These are phyloP conservation scores for Crematogaster levior DNA, from an alignment of 2,888 invertebrate genomes.

Conservation along the genomic window DNA sequence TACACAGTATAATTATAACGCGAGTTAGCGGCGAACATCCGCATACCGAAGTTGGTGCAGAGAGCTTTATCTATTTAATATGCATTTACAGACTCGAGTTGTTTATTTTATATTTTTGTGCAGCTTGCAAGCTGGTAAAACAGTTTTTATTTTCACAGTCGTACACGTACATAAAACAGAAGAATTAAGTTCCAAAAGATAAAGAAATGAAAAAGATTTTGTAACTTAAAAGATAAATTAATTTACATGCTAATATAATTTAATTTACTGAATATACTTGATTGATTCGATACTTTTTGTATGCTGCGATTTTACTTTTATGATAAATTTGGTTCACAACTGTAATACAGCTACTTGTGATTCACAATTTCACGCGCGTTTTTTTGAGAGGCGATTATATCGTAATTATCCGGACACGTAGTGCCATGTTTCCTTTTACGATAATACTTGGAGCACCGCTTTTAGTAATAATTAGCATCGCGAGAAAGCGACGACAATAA, in stretches of 20 bases:
- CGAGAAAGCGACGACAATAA: conserved; percentile 69
- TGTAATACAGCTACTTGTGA: not conserved
- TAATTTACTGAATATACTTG: not conserved
- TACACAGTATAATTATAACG: not conserved
- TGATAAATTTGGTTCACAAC: not conserved
- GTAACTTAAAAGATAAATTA: not conserved
- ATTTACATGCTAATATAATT: not conserved
- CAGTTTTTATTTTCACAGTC: too few relatives aligned
- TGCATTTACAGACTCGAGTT: not conserved
- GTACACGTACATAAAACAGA: not conserved
- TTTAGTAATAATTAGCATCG: conserved; percentile 56
- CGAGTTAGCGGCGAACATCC: not conserved
- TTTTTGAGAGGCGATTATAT: not conserved
- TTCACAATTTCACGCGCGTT: not conserved
- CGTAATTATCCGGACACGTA: not conserved
- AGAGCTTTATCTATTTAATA: not conserved
- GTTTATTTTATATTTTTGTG: not conserved
- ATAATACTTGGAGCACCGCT: conserved; percentile 21
- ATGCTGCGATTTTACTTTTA: not conserved
- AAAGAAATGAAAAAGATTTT: not conserved
- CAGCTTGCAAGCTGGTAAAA: too few relatives aligned
- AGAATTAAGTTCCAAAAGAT: not conserved
- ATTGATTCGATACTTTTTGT: not conserved
- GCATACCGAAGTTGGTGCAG: not conserved
- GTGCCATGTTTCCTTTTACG: not conserved